Percentiles rank a stretch among this genome's conserved stretches.
phyloP scores from a whole-genome alignment of 2,113 vertebrate species.

The Scatophagus argus region DNA sequence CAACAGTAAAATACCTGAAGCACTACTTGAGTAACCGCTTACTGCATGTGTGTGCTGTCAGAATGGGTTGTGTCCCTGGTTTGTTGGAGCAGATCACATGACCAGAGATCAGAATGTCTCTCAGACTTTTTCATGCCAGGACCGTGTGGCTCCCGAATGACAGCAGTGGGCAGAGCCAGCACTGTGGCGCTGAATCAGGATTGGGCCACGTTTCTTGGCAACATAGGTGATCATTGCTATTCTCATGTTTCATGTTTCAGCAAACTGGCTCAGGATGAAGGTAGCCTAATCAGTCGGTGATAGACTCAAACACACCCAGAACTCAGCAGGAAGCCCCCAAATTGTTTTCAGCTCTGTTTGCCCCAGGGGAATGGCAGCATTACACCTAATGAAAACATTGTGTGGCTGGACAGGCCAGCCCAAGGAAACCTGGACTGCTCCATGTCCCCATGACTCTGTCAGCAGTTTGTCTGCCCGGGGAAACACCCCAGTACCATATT shows the following conservation, averaged over 20 bases:
- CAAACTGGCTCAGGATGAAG: not conserved
- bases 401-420: not conserved
- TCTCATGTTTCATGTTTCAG: not conserved
- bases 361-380: not conserved
- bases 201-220: not conserved
- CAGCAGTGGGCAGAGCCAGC: not conserved
- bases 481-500: not conserved
- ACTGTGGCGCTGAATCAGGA: not conserved
- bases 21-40: not conserved
- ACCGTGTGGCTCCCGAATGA: not conserved
- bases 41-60: not conserved
- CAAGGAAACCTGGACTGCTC: not conserved
- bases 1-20: too few species aligned
- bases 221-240: not conserved
- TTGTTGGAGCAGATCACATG: not conserved
- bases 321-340: not conserved
- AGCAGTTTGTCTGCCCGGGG: not conserved
- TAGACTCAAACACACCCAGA: not conserved
- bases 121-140: not conserved
- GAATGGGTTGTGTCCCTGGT: not conserved
- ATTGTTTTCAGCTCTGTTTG: slow-evolving; percentile 13
- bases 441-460: not conserved
- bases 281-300: not conserved
- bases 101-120: not conserved
- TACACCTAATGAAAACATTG: slow-evolving; percentile 8